Evolutionary conservation across 1,140 invertebrate species (phyloP).

Genomic region (Oedothorax gibbosus): DNA sequence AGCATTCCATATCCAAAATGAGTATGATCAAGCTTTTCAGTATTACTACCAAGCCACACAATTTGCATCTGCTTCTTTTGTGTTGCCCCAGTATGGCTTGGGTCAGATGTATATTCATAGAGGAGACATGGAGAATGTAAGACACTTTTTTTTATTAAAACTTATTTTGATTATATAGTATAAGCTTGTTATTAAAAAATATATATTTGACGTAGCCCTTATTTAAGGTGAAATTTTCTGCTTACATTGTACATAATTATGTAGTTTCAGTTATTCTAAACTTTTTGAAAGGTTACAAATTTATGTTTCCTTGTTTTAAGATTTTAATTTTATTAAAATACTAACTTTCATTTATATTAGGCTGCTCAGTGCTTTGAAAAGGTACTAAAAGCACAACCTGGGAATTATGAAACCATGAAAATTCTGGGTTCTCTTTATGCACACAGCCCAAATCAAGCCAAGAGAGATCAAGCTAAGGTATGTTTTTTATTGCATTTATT

Average conservation of each 20-base stretch:
- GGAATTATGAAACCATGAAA: slow-evolving; percentile 99
- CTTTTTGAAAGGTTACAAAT: not conserved
- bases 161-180: not conserved
- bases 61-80: slow-evolving; percentile 94
- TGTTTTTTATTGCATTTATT: slow-evolving; percentile 70
- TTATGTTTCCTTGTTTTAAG: not conserved
- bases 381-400: slow-evolving; percentile 95
- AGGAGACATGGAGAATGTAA: slow-evolving; percentile 95
- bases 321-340: not conserved
- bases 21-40: slow-evolving; percentile 98
- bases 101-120: slow-evolving; percentile 99
- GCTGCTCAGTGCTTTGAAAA: slow-evolving; percentile 99
- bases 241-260: not conserved
- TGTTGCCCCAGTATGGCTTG: slow-evolving; percentile 96
- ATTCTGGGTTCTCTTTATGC: slow-evolving; percentile 98
- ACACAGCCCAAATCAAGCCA: slow-evolving; percentile 87
- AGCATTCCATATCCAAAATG: slow-evolving; percentile 94
- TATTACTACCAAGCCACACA: slow-evolving; percentile 99
- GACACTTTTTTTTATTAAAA: slow-evolving; percentile 24
- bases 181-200: no score
- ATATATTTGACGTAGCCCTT: not conserved
- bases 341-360: slow-evolving; percentile 70
- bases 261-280: not conserved
- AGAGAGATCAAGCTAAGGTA: slow-evolving; percentile 88
- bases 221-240: not conserved